A percentile compares a stretch with the other conserved stretches of the same genome.
These are phyloP conservation scores for Opisthocomus hoazin DNA, from an alignment of 2,113 vertebrate species.

Conservation along the genomic window DNA sequence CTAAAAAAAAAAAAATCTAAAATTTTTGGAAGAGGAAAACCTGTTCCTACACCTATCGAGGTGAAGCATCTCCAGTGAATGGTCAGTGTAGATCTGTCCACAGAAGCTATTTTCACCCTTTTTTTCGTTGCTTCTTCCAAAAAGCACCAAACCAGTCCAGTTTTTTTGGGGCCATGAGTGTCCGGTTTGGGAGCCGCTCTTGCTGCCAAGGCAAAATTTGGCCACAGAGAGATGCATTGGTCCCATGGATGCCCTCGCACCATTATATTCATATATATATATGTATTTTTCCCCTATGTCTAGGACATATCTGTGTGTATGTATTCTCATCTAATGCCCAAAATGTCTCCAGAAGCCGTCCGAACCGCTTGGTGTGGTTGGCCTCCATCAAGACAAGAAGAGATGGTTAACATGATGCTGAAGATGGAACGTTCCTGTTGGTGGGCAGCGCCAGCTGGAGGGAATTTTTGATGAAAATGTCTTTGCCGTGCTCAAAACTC, in stretches of 20 bases:
- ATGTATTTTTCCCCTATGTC: neutral
- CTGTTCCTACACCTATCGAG: neutral
- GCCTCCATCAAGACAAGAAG: neutral
- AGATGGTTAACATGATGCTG: neutral
- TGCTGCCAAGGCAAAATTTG: neutral
- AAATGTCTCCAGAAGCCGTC: neutral
- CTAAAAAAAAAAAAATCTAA: neutral
- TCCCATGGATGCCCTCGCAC: neutral
- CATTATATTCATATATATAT: neutral
- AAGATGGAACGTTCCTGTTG: neutral
- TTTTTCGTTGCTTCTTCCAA: neutral
- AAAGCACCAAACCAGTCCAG: accelerated
- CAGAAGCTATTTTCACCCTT: neutral
- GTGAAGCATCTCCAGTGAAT: neutral
- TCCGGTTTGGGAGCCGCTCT: neutral
- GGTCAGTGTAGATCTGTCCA: neutral
- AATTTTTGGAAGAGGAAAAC: neutral
- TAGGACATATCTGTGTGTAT: neutral
- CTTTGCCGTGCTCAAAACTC: neutral
- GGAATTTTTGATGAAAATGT: neutral
- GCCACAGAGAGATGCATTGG: accelerated
- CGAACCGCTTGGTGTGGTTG: neutral
- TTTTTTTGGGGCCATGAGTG: accelerated
- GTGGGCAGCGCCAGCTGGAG: neutral
- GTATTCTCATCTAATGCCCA: neutral